phyloP scores from a whole-genome alignment of 1,140 invertebrate genomes.

The Sycobia sp. region DNA sequence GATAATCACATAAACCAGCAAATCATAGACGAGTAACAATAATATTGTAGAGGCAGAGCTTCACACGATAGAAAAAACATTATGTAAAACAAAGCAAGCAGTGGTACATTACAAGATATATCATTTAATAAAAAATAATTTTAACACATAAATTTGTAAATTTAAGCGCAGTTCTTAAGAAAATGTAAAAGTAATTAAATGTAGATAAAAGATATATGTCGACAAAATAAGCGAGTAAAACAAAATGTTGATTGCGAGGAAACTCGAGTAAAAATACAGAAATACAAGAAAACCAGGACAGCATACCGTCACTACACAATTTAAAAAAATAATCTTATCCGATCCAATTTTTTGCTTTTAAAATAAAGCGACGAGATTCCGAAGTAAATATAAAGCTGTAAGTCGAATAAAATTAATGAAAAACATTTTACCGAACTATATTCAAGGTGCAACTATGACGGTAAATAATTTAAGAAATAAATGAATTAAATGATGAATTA shows the following conservation, averaged over 20 bases:
- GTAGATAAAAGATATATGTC: conserved; percentile 19
- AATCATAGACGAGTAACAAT: conserved; percentile 22
- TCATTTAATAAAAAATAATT: conserved; percentile 16
- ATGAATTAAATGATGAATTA: conserved; percentile 41
- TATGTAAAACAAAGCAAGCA: conserved; percentile 29
- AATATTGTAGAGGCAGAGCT: conserved; percentile 32
- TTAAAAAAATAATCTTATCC: conserved; percentile 8
- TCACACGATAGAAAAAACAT: conserved; percentile 15
- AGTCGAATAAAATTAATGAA: conserved; percentile 11
- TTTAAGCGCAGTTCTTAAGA: conserved; percentile 22
- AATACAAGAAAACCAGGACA: neutral
- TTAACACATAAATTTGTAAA: conserved; percentile 19
- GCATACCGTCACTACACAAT: neutral
- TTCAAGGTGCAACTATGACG: conserved; percentile 32
- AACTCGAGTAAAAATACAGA: neutral
- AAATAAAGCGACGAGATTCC: conserved; percentile 34
- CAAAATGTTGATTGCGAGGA: conserved; percentile 17
- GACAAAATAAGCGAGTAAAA: conserved; percentile 2
- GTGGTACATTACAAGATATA: conserved; percentile 21
- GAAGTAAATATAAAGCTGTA: neutral
- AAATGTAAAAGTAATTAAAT: conserved; percentile 22
- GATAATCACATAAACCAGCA: conserved; percentile 25
- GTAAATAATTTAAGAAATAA: conserved; percentile 37
- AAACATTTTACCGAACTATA: conserved; percentile 23
- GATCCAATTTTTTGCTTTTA: conserved; percentile 25